phyloP scores from a whole-genome alignment of 2,797 vertebrate genomes.

The Typhlichthys subterraneus region DNA sequence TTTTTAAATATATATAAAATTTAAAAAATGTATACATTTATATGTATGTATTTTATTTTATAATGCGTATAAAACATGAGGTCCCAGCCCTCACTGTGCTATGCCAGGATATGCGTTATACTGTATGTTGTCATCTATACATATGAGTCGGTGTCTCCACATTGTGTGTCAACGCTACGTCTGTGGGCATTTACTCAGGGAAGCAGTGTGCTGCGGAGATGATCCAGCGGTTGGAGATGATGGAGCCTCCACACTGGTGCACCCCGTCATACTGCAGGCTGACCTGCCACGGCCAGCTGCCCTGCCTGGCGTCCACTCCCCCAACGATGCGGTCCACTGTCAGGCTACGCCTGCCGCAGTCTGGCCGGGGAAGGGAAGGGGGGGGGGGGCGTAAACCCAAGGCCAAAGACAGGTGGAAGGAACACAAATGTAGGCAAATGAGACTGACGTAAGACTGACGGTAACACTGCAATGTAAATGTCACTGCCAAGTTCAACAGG shows the following conservation, averaged over 20 bases:
- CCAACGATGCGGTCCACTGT: conserved; percentile 89
- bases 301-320: conserved; percentile 84
- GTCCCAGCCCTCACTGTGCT: too few relatives aligned
- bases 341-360: conserved; percentile 88
- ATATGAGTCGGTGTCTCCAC: too few relatives aligned
- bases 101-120: too few relatives aligned
- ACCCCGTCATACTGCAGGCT: conserved; percentile 87
- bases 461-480: neutral
- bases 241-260: conserved; percentile 90
- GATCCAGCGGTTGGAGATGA: conserved; percentile 90
- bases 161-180: neutral
- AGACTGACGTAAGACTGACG: neutral
- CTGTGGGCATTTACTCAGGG: conserved; percentile 80
- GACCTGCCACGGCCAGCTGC: conserved; percentile 92
- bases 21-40: too few relatives aligned
- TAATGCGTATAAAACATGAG: too few relatives aligned
- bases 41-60: too few relatives aligned
- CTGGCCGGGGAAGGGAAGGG: conserved; percentile 51
- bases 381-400: neutral
- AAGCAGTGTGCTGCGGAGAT: conserved; percentile 91
- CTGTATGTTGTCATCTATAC: too few relatives aligned
- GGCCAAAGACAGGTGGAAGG: neutral
- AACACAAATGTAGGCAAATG: neutral
- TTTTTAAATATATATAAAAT: neutral
- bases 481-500: neutral